A percentile compares a stretch with the other conserved stretches of the same genome.
phyloP scores from a whole-genome alignment of 2,888 invertebrate species.

The Pristionchus maxplancki region DNA sequence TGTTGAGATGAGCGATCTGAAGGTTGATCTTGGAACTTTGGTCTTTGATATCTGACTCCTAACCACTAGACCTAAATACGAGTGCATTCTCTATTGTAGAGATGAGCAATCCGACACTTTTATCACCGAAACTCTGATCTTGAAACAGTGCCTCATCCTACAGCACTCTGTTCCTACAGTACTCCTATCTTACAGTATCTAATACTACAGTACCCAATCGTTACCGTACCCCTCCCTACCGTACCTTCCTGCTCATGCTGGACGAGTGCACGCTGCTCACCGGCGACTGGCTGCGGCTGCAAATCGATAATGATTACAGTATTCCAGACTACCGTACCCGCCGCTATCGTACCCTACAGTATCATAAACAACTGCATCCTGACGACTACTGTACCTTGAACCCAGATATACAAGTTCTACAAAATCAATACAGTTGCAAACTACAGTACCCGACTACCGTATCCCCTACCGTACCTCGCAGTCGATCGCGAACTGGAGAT shows the following conservation, averaged over 20 bases:
- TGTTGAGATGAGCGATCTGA: slow-evolving; percentile 1
- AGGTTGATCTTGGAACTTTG: not conserved
- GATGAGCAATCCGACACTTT: not conserved
- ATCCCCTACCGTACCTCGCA: not conserved
- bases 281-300: not conserved
- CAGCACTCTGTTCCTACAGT: too few relatives aligned
- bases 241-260: slow-evolving; percentile 25
- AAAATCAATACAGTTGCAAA: too few relatives aligned
- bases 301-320: not conserved
- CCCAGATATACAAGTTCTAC: too few relatives aligned
- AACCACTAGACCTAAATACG: too few relatives aligned
- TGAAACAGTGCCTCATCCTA: too few relatives aligned
- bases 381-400: too few relatives aligned
- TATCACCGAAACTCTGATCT: too few relatives aligned
- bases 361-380: not conserved
- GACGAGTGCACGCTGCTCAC: not conserved
- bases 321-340: too few relatives aligned
- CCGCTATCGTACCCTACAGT: not conserved
- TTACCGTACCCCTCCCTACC: too few relatives aligned
- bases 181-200: too few relatives aligned
- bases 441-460: too few relatives aligned
- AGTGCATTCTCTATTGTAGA: not conserved
- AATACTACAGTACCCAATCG: too few relatives aligned
- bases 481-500: slow-evolving; percentile 5
- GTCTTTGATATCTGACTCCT: not conserved